A percentile compares a stretch with the other conserved stretches of the same genome.
Conservation (phyloP, 1,140 invertebrate genomes). For the Drosophila busckii region DNA sequence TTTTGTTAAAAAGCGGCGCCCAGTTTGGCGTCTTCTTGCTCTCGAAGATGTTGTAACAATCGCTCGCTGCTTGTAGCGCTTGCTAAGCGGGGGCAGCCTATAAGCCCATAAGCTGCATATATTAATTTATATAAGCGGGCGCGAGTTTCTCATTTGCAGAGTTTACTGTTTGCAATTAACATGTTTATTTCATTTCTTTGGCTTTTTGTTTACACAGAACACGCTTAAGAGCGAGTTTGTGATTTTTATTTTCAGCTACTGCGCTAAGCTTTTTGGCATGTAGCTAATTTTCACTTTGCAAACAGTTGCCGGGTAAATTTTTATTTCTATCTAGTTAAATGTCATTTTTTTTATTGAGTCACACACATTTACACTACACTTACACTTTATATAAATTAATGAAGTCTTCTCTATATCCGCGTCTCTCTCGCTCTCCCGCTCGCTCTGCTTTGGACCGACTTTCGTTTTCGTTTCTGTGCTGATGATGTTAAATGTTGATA, state of each 20-base stretch:
- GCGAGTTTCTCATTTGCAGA: no score
- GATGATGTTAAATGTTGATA: constrained; percentile 39
- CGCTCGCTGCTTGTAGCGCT: not conserved
- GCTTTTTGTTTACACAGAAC: constrained; percentile 32
- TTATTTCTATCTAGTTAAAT: no score
- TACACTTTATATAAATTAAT: no score
- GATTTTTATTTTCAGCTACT: constrained; percentile 30
- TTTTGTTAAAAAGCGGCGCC: constrained; percentile 2
- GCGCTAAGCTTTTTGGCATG: constrained; percentile 6
- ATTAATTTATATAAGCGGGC: no score
- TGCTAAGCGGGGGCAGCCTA: constrained; percentile 3
- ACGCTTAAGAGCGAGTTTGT: not conserved
- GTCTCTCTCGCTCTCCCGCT: no score
- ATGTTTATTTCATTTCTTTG: not conserved
- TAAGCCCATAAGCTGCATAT: constrained; percentile 34
- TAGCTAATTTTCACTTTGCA: constrained; percentile 37
- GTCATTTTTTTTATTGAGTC: constrained; percentile 54
- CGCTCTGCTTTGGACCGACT: constrained; percentile 47
- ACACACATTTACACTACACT: no score
- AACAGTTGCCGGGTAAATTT: constrained; percentile 33
- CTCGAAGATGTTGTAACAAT: constrained; percentile 30
- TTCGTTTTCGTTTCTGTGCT: constrained; percentile 65
- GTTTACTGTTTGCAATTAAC: constrained; percentile 1
- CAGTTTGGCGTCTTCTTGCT: constrained; percentile 58
- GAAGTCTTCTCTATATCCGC: constrained; percentile 12